These are phyloP conservation scores for Neomonachus schauinslandi DNA, from an alignment of 2,113 vertebrate species.

Conservation along the genomic window DNA sequence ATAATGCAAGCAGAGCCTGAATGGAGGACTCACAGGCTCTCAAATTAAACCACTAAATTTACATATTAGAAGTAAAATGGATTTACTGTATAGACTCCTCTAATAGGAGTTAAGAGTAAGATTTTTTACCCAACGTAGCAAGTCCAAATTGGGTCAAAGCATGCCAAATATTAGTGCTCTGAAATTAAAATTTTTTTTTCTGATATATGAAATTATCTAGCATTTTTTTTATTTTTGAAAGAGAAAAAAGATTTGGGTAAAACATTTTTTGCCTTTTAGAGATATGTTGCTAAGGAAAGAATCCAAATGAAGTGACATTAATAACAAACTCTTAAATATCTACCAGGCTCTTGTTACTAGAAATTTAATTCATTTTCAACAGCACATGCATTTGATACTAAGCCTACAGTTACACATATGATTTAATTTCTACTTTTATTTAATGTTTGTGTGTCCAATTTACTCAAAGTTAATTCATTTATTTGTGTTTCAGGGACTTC, in stretches of 20 bases:
- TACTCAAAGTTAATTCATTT: background rate
- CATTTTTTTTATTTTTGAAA: background rate
- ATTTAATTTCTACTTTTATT: slow-evolving; percentile 18
- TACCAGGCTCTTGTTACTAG: background rate
- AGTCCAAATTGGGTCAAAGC: background rate
- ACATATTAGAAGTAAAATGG: background rate
- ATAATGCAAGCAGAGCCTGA: background rate
- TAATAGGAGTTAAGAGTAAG: background rate
- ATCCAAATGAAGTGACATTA: background rate
- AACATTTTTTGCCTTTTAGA: background rate
- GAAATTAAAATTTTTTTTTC: background rate
- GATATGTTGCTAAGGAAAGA: background rate
- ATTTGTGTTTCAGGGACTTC: background rate
- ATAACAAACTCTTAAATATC: background rate
- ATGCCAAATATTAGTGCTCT: background rate
- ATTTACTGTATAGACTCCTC: background rate
- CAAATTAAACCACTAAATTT: background rate
- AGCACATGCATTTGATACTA: background rate
- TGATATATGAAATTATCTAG: background rate
- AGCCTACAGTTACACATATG: background rate
- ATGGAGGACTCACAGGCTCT: background rate
- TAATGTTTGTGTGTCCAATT: background rate
- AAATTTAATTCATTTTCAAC: slow-evolving; percentile 28
- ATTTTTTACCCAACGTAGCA: background rate
- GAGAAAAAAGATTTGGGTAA: background rate